Percentiles rank a stretch among this genome's conserved stretches.
phyloP scores from a whole-genome alignment of 2,797 vertebrate species.

The Phylloscopus collybita region DNA sequence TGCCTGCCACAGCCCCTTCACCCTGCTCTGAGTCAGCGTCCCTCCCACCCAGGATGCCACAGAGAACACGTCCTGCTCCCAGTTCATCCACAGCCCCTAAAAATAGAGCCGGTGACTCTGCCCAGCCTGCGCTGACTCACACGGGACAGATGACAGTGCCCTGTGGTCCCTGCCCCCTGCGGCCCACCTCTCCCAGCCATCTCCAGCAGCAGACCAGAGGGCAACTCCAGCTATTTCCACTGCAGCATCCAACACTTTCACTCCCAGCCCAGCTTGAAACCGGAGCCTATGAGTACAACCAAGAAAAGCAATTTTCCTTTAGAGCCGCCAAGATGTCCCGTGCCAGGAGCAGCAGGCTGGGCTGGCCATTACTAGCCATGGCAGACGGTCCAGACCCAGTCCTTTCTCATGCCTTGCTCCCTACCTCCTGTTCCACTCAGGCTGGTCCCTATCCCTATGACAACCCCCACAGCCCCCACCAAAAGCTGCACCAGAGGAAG shows the following conservation, averaged over 20 bases:
- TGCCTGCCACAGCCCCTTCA: not conserved
- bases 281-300: not conserved
- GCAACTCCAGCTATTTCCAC: slow-evolving; percentile 43
- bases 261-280: not conserved
- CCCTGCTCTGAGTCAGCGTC: slow-evolving; percentile 22
- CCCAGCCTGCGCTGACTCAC: slow-evolving; percentile 26
- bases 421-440: not conserved
- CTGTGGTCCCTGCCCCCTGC: not conserved
- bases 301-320: slow-evolving; percentile 50
- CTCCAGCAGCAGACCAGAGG: not conserved
- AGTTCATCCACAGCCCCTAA: slow-evolving; percentile 3
- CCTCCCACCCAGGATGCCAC: slow-evolving; percentile 1
- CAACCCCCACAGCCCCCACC: fast-evolving
- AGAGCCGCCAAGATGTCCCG: not conserved
- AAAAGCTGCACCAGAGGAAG: not conserved
- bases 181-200: not conserved
- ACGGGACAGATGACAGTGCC: fast-evolving
- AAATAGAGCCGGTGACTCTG: not conserved
- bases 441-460: not conserved
- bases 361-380: not conserved
- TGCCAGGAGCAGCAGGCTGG: not conserved
- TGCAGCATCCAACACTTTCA: slow-evolving; percentile 25
- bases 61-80: not conserved
- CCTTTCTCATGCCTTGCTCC: not conserved
- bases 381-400: not conserved